These are phyloP conservation scores for Lamprotornis superbus DNA, from an alignment of 2,113 vertebrate species.

Conservation along the genomic window DNA sequence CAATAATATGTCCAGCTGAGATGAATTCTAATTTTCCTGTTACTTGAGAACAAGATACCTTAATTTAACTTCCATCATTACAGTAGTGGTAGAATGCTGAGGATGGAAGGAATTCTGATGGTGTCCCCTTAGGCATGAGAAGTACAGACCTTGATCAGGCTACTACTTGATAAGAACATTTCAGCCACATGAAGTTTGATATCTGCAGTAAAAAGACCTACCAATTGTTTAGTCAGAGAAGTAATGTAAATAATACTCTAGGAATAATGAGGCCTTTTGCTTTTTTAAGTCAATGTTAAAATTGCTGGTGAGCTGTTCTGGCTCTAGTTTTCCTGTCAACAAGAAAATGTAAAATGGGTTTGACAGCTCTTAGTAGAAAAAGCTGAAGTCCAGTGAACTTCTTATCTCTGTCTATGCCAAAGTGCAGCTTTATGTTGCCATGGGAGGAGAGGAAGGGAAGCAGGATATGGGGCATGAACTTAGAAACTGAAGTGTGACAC, in stretches of 20 bases:
- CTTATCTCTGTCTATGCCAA: background rate
- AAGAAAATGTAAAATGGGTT: background rate
- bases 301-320: background rate
- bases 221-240: background rate
- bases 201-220: background rate
- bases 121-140: background rate
- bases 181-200: background rate
- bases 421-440: background rate
- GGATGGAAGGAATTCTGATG: background rate
- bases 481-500: background rate
- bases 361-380: background rate
- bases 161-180: background rate
- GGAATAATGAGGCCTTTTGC: background rate
- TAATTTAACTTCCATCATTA: background rate
- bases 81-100: background rate
- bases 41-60: background rate
- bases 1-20: background rate
- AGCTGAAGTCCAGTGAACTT: background rate
- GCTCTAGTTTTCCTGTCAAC: background rate
- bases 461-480: background rate
- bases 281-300: background rate
- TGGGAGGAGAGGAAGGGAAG: background rate
- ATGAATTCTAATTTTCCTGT: background rate
- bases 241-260: background rate
- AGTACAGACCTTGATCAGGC: background rate